Base-by-base conservation (phyloP, 1,140 invertebrate species). In the Antheraea mylitta region DNA sequence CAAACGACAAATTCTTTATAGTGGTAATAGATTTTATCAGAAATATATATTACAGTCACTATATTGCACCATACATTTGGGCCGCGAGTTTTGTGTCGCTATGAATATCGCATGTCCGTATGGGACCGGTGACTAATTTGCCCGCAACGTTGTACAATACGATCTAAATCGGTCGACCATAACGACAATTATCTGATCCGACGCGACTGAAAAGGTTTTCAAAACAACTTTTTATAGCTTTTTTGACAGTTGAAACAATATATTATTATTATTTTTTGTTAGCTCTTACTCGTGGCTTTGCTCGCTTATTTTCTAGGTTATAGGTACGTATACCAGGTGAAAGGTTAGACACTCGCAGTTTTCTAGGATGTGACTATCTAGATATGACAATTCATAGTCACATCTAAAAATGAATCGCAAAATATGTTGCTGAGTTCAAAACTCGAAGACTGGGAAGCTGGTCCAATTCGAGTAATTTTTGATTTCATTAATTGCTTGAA, bases 51-150 rank as follows among this genome's bases (percentile, higher is more conserved):
- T 13, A 13, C 18, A 61, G 59, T 22, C 18, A 61, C 18, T 53
- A 6, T 53, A 16, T 53, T 53, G 45, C 16, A 53, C 45, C 45
- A 53, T 53, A 37, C 36, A 45, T 64, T 30, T 16, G 16, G 13
- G 13, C 19, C 37, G 45, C 42, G 66, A 68, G 63, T 74, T 69
- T 68, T 68, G 66, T 74, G 42, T 70, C 58, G 58, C 68, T 70
- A 68, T 70, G 72, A 68, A 74, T 74, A 74, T 70, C 65, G 58
- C 48, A 64, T 64, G 66, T 63, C 59, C 72, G 53, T 59, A 11
- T 11, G 72, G 68, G 68, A 74, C 48, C 30, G 18, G 72, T 74
- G 72, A 74, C 72, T 74, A 74, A 74, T 74, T 68, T 67, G 11
- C 60, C 72, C 66, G 64, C 71, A 72, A 67, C 70, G 67, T 68